A percentile compares a stretch with the other conserved stretches of the same genome.
Evolutionary conservation across 2,797 vertebrate species (phyloP).

Genomic region (Leuciscus waleckii): DNA sequence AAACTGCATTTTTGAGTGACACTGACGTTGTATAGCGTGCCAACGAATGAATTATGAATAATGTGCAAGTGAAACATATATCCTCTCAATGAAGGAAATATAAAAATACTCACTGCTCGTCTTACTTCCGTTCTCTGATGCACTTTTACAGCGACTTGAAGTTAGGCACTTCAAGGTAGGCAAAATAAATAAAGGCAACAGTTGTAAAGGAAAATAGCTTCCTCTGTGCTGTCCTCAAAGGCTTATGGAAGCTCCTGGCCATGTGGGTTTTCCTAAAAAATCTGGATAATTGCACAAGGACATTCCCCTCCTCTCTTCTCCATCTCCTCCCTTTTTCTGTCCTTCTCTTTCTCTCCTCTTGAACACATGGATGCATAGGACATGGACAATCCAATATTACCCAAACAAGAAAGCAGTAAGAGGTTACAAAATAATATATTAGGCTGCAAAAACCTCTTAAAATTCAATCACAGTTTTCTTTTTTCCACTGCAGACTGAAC

Average conservation of each 20-base stretch:
- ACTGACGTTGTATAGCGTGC: neutral
- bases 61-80: neutral
- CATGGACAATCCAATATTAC: neutral
- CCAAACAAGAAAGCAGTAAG: neutral
- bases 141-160: neutral
- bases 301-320: constrained; percentile 42
- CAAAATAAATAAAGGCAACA: neutral
- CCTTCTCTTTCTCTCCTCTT: constrained; percentile 6
- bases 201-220: constrained; percentile 5
- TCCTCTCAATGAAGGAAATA: neutral
- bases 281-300: neutral
- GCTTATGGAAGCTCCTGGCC: constrained; percentile 17
- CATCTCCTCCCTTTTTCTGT: constrained; percentile 42
- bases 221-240: constrained; percentile 24
- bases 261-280: constrained; percentile 18
- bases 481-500: neutral
- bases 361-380: neutral
- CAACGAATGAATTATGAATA: neutral
- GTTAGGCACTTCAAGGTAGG: neutral
- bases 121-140: constrained; percentile 20
- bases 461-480: neutral
- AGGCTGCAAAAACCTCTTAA: neutral
- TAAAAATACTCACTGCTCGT: constrained; percentile 48
- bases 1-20: neutral
- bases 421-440: neutral